Conservation (phyloP, 2,797 vertebrate genomes). For the Mus caroli region DNA sequence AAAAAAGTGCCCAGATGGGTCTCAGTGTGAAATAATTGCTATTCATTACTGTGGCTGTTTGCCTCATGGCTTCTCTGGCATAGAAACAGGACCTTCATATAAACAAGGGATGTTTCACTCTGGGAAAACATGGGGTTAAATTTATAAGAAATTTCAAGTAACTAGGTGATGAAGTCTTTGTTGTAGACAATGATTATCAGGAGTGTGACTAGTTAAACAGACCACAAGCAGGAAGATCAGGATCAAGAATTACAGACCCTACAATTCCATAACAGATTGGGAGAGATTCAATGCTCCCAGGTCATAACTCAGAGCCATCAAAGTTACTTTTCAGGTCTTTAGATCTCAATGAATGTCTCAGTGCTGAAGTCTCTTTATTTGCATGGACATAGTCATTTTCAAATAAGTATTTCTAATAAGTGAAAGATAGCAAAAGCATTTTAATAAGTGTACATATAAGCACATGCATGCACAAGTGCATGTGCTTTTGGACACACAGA, state of each 20-base stretch:
- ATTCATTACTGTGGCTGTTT: not conserved
- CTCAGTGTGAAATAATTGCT: not conserved
- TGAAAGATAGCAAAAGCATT: not conserved
- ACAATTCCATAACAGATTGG: not conserved
- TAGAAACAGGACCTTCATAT: constrained; percentile 7
- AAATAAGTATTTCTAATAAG: constrained; percentile 39
- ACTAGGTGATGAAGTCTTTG: not conserved
- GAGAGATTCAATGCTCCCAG: not conserved
- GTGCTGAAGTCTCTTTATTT: constrained; percentile 14
- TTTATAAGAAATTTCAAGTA: constrained; percentile 13
- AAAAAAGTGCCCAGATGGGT: not conserved
- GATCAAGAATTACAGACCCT: not conserved
- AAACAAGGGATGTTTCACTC: constrained; percentile 39
- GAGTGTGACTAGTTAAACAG: constrained; percentile 2
- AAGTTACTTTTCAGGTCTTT: not conserved
- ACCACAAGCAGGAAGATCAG: not conserved
- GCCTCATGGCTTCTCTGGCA: not conserved
- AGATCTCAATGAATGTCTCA: not conserved
- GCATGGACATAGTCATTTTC: constrained; percentile 16
- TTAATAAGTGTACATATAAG: not conserved
- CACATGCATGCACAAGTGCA: not conserved
- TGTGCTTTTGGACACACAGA: not conserved
- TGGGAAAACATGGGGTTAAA: not conserved
- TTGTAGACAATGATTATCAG: not conserved
- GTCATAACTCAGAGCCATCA: not conserved